Evolutionary conservation across 2,797 vertebrate genomes (phyloP).

Genomic region (Peromyscus attwateri): DNA sequence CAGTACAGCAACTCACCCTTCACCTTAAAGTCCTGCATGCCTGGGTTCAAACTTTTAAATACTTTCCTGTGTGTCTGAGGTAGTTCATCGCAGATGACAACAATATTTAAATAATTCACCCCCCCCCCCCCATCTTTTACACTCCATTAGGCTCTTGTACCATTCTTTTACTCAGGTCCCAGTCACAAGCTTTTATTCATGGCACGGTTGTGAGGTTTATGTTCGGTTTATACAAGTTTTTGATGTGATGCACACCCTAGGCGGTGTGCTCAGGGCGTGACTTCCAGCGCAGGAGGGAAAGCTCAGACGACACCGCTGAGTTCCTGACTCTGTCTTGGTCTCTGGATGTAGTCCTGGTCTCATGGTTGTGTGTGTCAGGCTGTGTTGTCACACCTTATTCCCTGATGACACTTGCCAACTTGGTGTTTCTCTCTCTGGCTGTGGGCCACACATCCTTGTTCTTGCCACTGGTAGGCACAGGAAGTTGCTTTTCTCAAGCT

Average conservation of each 20-base stretch:
- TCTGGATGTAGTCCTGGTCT: neutral
- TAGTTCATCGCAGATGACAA: neutral
- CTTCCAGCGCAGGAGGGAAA: neutral
- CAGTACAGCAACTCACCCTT: neutral
- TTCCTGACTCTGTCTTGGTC: neutral
- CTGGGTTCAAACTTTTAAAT: neutral
- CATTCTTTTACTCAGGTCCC: neutral
- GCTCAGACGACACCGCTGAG: neutral
- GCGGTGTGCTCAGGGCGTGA: neutral
- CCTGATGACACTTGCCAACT: neutral
- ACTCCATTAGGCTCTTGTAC: neutral
- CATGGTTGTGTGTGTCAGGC: neutral
- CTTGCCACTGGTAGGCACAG: too few relatives aligned
- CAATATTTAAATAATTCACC: neutral
- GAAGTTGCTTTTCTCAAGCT: neutral
- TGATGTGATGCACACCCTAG: neutral
- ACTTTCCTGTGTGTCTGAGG: neutral
- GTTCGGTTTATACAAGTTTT: neutral
- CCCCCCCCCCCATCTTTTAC: neutral
- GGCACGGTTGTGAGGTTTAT: neutral
- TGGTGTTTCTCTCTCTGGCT: neutral
- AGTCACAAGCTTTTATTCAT: neutral
- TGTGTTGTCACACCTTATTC: fast-evolving
- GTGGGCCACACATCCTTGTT: neutral
- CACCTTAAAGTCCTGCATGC: neutral